A percentile compares a stretch with the other conserved stretches of the same genome.
Conservation (phyloP, 2,888 invertebrate genomes). For the Chrysopilus asiliformis region DNA sequence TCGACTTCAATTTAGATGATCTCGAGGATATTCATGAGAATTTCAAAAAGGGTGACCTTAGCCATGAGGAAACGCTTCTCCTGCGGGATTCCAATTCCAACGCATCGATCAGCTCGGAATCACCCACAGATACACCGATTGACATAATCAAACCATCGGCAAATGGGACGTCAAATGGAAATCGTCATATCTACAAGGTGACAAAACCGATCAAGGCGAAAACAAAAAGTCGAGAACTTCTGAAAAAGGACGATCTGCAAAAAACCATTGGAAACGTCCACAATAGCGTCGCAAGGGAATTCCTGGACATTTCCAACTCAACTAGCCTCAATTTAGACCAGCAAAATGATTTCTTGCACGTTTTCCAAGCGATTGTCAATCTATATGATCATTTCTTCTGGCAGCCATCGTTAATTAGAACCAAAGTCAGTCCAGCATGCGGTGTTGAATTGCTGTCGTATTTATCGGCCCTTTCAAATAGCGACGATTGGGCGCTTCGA, state of each 20-base stretch:
- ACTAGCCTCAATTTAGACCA: background rate
- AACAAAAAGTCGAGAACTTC: slow-evolving; percentile 25
- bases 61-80: slow-evolving; percentile 25
- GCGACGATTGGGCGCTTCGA: slow-evolving; percentile 60
- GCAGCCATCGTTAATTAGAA: slow-evolving; percentile 29
- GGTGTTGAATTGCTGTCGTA: slow-evolving; percentile 43
- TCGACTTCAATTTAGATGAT: slow-evolving; percentile 33
- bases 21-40: slow-evolving; percentile 26
- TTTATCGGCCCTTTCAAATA: slow-evolving; percentile 44
- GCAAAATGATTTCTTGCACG: background rate
- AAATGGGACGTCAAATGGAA: too few relatives aligned
- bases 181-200: slow-evolving; percentile 29
- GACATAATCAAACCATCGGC: too few relatives aligned
- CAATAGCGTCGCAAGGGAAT: slow-evolving; percentile 26
- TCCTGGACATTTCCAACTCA: slow-evolving; percentile 6
- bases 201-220: slow-evolving; percentile 23
- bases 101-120: background rate
- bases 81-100: slow-evolving; percentile 18
- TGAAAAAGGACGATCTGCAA: slow-evolving; percentile 26
- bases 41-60: slow-evolving; percentile 28
- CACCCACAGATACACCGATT: background rate
- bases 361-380: slow-evolving; percentile 31
- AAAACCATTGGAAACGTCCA: slow-evolving; percentile 25
- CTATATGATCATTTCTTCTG: slow-evolving; percentile 34
- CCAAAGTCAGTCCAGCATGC: slow-evolving; percentile 41